Percentiles rank a stretch among this genome's conserved stretches.
Conservation (phyloP, 2,113 vertebrate species). For the Leuciscus idus region DNA sequence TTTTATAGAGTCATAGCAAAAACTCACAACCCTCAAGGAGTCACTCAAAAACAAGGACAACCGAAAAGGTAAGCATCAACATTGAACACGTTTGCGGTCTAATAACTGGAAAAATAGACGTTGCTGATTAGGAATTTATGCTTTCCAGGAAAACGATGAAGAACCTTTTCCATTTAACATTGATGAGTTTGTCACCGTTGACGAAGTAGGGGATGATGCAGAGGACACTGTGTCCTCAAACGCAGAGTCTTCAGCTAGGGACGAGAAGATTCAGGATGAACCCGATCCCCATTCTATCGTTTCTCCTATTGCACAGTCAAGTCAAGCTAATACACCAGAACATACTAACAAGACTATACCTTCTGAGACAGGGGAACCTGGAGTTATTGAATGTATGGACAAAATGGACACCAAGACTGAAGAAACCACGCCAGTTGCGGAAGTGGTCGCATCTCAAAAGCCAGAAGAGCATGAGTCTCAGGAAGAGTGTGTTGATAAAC, state of each 20-base stretch:
- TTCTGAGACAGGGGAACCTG: conserved; percentile 30
- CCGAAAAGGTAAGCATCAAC: conserved; percentile 43
- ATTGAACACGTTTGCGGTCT: neutral
- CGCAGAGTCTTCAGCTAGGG: conserved; percentile 62
- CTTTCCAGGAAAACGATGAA: conserved; percentile 43
- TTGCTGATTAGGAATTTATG: neutral
- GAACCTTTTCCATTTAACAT: conserved; percentile 74
- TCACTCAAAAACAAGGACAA: conserved; percentile 35
- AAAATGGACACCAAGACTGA: conserved; percentile 26
- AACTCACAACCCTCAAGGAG: conserved; percentile 44
- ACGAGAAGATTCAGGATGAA: conserved; percentile 57
- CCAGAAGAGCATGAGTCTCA: conserved; percentile 33
- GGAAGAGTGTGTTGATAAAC: neutral
- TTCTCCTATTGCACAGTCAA: neutral
- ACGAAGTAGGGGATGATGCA: conserved; percentile 82
- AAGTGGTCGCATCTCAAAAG: conserved; percentile 11
- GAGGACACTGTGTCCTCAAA: neutral
- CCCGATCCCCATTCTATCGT: neutral
- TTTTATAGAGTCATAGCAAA: conserved; percentile 54
- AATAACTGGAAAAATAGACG: neutral
- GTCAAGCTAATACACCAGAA: neutral
- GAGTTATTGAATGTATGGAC: neutral
- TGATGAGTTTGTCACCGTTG: conserved; percentile 88
- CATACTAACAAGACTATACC: conserved; percentile 16
- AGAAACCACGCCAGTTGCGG: neutral